Evolutionary conservation across 2,797 vertebrate genomes (phyloP).

Genomic region (Ciconia nigra): DNA sequence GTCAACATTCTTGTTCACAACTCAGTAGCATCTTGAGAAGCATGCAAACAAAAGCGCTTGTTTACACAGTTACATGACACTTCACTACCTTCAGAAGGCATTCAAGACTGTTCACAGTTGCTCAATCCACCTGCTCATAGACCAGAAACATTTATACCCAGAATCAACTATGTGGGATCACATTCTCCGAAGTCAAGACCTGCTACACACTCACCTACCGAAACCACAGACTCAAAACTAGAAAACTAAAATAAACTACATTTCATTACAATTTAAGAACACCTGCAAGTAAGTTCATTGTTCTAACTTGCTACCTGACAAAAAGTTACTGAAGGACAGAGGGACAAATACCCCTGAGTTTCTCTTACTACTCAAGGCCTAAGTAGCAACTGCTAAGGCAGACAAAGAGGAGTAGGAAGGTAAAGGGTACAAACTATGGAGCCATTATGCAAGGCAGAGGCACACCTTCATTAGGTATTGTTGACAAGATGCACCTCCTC

Average conservation of each 20-base stretch:
- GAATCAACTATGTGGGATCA: neutral
- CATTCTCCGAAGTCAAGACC: neutral
- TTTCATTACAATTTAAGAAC: neutral
- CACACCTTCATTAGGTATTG: neutral
- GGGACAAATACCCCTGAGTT: neutral
- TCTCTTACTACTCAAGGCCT: neutral
- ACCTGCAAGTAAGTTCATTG: neutral
- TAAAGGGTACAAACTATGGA: neutral
- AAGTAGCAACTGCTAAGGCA: neutral
- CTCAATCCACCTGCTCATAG: neutral
- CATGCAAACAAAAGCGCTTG: neutral
- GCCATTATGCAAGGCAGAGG: accelerated
- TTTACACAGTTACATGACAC: neutral
- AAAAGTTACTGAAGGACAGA: neutral
- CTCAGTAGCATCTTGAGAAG: neutral
- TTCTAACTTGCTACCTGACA: neutral
- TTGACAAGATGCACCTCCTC: neutral
- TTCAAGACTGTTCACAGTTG: neutral
- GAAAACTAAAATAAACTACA: neutral
- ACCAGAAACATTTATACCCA: neutral
- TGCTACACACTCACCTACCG: neutral
- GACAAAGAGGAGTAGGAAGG: neutral
- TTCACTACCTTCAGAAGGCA: neutral
- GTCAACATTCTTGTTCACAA: neutral
- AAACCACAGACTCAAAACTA: neutral